Percentiles rank a stretch among this genome's conserved stretches.
phyloP scores from a whole-genome alignment of 2,113 vertebrate species.

The Rafetus swinhoei region DNA sequence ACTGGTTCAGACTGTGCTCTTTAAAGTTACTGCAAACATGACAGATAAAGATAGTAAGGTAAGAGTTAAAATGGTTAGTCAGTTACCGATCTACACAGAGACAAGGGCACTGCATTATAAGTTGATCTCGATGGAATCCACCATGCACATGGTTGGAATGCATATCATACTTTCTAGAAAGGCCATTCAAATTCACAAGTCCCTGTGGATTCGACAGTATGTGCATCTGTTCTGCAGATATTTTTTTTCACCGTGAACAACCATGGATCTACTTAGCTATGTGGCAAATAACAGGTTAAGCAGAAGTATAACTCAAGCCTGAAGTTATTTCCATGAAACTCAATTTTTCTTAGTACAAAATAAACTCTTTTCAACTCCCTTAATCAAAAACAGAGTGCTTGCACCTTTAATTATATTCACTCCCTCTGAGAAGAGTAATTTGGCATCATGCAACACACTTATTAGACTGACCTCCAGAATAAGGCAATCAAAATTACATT shows the following conservation, averaged over 20 bases:
- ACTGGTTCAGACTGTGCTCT: neutral
- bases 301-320: neutral
- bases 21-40: neutral
- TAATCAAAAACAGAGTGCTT: constrained; percentile 36
- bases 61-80: neutral
- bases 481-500: constrained; percentile 46
- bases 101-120: fast-evolving
- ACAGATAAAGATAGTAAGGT: neutral
- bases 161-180: neutral
- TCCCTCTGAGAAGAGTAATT: constrained; percentile 57
- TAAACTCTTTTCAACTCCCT: constrained; percentile 27
- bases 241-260: neutral
- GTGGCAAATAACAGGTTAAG: constrained; percentile 43
- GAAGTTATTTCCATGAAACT: constrained; percentile 26
- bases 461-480: constrained; percentile 58
- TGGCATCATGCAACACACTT: constrained; percentile 39
- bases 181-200: neutral
- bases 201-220: fast-evolving
- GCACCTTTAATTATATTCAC: constrained; percentile 44
- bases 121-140: neutral
- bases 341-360: constrained; percentile 57
- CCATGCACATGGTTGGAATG: neutral
- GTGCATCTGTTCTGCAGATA: neutral
- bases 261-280: neutral
- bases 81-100: neutral